A percentile compares a stretch with the other conserved stretches of the same genome.
Conservation (phyloP, 30 jellyfish, hydroid and myxozoan genomes). For the Sanderia malayensis region DNA sequence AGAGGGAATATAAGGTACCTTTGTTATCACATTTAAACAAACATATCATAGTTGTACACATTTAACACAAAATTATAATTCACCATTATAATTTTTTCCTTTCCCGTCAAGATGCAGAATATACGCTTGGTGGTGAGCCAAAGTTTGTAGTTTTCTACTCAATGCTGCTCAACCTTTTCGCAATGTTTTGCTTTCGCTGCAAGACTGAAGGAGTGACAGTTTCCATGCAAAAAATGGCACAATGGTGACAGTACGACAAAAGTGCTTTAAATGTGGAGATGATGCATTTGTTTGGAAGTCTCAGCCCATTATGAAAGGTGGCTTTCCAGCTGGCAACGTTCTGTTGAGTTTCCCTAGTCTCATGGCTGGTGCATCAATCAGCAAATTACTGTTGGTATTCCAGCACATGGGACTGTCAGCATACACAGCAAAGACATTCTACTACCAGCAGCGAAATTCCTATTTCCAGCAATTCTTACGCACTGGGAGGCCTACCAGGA, state of each 20-base stretch:
- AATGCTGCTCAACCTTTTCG: too few species aligned
- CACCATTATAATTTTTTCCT: too few species aligned
- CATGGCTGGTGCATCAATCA: not conserved
- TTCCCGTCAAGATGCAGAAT: too few species aligned
- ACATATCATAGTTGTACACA: too few species aligned
- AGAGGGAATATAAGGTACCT: too few species aligned
- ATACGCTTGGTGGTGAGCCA: too few species aligned
- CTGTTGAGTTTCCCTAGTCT: not conserved
- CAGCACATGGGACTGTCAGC: not conserved
- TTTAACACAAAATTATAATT: too few species aligned
- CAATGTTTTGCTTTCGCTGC: not conserved
- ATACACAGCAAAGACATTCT: not conserved
- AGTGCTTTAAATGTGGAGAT: not conserved
- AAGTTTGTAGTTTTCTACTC: not conserved
- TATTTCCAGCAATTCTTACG: not conserved
- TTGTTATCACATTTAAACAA: too few species aligned
- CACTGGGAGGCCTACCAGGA: not conserved
- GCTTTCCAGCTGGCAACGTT: not conserved
- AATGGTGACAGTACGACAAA: not conserved
- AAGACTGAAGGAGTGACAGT: not conserved
- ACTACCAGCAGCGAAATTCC: not conserved
- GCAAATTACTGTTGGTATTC: too few species aligned
- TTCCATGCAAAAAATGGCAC: not conserved
- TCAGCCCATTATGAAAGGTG: too few species aligned
- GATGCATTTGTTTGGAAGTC: not conserved